Base-by-base conservation (phyloP, 2,888 invertebrate genomes). In the Meliscaeva auricollis region DNA sequence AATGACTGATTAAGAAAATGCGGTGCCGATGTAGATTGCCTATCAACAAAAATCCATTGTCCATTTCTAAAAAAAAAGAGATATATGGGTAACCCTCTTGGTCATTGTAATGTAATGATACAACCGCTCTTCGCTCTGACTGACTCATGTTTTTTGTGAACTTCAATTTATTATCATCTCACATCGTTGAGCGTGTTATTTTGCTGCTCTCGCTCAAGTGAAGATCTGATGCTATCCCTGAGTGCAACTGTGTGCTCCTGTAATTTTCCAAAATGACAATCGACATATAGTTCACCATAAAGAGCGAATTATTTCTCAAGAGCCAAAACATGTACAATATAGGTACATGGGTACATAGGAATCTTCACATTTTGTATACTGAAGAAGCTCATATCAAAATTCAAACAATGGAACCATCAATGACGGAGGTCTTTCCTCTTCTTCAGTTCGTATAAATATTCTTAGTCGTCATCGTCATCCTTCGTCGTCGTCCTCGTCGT, bases 401-500 rank as follows among this genome's bases (percentile, higher is more conserved):
- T 69, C 68, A 81, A 85, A 85, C 85, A 85, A 85, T 85, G 85
- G 52, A 80, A 80, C 80, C 85, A 80, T 85, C 85, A 80, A 80
- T 85, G 85, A 72, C 17, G 80, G 70, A 80, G 84, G 75, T 72
- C 72, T 76, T 17, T 46, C 8, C 15, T 44, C 38, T 13, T 30
- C 2, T 54, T 22, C 17, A n/a, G 58, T 50, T 48, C 30, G 46
- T 26, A 58, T 17, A 64, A 41, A 41, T 56, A 35, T 35, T 35
- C 35, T 11, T 15, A 32, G 30, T 56, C 60, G 60, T 54, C 54
- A 54, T 54, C 4, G 13, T 54, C 26, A 54, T 54, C 15, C 11
- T 30, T 32, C 1, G 54, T 4, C 6, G 15, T 44, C 15, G 15
- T n/a, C n/a, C n/a, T n/a, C n/a, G n/a, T n/a, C n/a, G n/a, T n/a